These are phyloP conservation scores for Diadromus collaris DNA, from an alignment of 2,888 invertebrate genomes.

Conservation along the genomic window DNA sequence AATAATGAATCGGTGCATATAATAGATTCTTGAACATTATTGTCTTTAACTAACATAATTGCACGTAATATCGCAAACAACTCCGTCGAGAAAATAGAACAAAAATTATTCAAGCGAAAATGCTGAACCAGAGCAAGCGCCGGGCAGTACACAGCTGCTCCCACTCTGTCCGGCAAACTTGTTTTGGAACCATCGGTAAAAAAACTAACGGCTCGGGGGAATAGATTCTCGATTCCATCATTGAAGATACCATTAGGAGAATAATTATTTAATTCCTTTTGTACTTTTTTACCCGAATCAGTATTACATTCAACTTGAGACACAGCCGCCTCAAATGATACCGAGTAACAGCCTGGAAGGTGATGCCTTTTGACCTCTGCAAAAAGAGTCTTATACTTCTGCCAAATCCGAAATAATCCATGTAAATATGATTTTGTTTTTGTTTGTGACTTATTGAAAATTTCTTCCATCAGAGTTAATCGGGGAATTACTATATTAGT, in stretches of 20 bases:
- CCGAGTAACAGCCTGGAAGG: background rate
- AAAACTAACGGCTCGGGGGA: background rate
- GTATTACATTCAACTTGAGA: background rate
- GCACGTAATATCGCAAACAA: background rate
- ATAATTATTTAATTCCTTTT: background rate
- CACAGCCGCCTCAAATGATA: background rate
- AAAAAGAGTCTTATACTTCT: background rate
- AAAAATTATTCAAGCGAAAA: conserved; percentile 12
- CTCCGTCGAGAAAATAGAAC: conserved; percentile 22
- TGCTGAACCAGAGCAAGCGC: background rate
- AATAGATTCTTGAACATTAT: background rate
- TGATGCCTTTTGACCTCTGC: background rate
- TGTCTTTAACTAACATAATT: background rate
- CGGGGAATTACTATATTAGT: conserved; percentile 15
- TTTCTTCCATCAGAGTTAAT: background rate
- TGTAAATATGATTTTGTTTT: background rate
- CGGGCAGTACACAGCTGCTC: conserved; percentile 26
- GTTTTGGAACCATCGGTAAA: conserved; percentile 30
- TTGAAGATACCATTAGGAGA: background rate
- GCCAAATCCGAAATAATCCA: background rate
- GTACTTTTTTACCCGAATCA: background rate
- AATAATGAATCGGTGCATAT: conserved; percentile 22
- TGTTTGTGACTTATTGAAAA: background rate
- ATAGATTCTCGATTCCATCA: background rate
- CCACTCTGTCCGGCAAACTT: conserved; percentile 11